phyloP scores from a whole-genome alignment of 2,888 invertebrate genomes.

The Chloroclystis v-ata region DNA sequence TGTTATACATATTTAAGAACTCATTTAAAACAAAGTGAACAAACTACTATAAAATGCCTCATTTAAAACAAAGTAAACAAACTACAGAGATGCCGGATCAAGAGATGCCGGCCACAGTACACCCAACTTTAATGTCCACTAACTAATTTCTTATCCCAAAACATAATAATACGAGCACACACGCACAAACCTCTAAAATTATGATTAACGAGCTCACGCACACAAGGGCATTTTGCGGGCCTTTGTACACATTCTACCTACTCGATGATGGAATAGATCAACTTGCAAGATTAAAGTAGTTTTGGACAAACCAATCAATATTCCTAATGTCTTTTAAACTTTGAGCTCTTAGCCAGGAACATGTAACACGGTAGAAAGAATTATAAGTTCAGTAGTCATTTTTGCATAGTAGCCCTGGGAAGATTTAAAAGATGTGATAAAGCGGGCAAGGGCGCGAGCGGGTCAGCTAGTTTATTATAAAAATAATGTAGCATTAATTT shows the following conservation, averaged over 20 bases:
- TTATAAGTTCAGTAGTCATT: no score
- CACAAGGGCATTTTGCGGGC: slow-evolving; percentile 48
- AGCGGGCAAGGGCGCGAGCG: no score
- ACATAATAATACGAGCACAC: slow-evolving; percentile 77
- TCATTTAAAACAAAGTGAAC: no score
- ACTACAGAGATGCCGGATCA: no score
- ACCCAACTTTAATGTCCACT: slow-evolving; percentile 76
- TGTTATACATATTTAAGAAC: no score
- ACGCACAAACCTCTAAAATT: slow-evolving; percentile 77
- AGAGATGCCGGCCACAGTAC: slow-evolving; percentile 34
- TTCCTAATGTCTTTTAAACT: slow-evolving; percentile 31
- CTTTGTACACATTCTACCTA: slow-evolving; percentile 35
- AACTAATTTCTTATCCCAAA: slow-evolving; percentile 80
- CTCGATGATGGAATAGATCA: slow-evolving; percentile 64
- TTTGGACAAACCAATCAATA: slow-evolving; percentile 55
- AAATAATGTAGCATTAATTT: no score
- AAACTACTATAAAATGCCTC: no score
- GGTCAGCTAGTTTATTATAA: no score
- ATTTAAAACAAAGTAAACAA: no score
- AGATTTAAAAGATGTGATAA: no score
- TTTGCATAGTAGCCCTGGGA: no score
- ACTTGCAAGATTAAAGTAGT: slow-evolving; percentile 56
- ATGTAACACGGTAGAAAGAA: background rate
- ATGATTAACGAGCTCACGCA: slow-evolving; percentile 77
- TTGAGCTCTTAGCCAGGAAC: background rate